Evolutionary conservation across 2,797 vertebrate genomes (phyloP), one percentile per base, ranked within the genome.

Genomic region (Steatocranus sp.): DNA sequence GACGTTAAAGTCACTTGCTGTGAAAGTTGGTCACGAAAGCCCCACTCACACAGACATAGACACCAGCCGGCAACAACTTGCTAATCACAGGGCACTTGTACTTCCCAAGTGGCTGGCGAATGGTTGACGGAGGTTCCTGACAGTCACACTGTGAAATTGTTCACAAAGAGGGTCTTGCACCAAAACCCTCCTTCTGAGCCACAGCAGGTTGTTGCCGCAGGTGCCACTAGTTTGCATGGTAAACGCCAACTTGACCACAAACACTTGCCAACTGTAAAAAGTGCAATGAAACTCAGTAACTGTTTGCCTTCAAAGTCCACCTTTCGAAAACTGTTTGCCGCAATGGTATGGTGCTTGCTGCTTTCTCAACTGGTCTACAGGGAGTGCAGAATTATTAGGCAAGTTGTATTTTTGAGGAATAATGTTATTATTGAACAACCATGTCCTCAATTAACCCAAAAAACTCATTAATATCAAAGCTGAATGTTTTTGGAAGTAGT

Each of bases 241-340:
- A 54, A 27, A 30, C 25, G 1, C 25, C 25, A 54, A 54, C 5
- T 54, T 54, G 53, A 27, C 25, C 25, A 30, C 25, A 54, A 54
- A 54, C 53, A 30, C 53, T 54, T 30, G 25, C 8, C 8, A 54
- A 30, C 25, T 54, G 25, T 54, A 27, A 54, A 54, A 54, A 27
- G 51, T 54, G 51, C 12, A 54, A 25, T 27, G 7, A 54, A 54
- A 27, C 12, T 54, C 23, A 27, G 23, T 54, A 54, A 54, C 51
- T 25, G 12, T 27, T 54, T 54, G 51, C 23, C 2, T 15, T 54
- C 12, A 54, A 27, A 54, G 12, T 8, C 12, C 23, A 54, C 51
- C 51, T 54, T 54, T 54, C 0, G 3, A 53, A 53, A 25, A 5
- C 23, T 27, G 51, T 53, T 25, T 53, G 51, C 23, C 0, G 0